Evolutionary conservation across 2,888 invertebrate species (phyloP).

Genomic region (Eugnorisma glareosa): DNA sequence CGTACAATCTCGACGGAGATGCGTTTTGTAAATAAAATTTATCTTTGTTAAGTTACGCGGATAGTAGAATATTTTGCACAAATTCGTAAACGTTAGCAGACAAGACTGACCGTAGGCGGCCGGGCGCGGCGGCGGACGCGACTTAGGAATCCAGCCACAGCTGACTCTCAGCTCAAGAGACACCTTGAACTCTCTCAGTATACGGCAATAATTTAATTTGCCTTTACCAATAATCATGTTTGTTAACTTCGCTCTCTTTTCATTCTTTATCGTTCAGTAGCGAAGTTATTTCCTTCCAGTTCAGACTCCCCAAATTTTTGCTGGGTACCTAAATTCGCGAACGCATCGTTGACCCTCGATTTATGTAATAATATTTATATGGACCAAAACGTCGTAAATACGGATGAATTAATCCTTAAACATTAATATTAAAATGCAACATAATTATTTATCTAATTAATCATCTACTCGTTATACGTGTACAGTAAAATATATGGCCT

Average conservation of each 20-base stretch:
- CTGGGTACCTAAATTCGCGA: constrained; percentile 82
- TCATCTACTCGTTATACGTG: constrained; percentile 90
- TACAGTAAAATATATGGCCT: constrained; percentile 90
- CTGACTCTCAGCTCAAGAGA: constrained; percentile 37
- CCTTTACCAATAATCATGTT: constrained; percentile 30
- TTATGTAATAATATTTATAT: constrained; percentile 89
- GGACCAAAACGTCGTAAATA: constrained; percentile 90
- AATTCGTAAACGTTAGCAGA: constrained; percentile 89
- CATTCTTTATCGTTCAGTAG: constrained; percentile 46
- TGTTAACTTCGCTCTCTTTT: constrained; percentile 50
- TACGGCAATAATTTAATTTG: constrained; percentile 38
- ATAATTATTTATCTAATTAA: constrained; percentile 87
- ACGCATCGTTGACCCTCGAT: constrained; percentile 80
- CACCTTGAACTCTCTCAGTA: constrained; percentile 32
- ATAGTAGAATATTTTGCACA: constrained; percentile 90
- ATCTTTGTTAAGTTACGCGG: constrained; percentile 87
- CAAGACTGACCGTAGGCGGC: constrained; percentile 90
- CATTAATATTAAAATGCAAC: constrained; percentile 87
- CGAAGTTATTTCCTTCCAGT: constrained; percentile 44
- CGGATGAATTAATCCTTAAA: constrained; percentile 88
- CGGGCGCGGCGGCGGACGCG: constrained; percentile 84
- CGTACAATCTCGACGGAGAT: constrained; percentile 79
- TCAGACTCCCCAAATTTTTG: constrained; percentile 55
- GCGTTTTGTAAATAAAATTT: constrained; percentile 88
- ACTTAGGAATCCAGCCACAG: constrained; percentile 82